These are phyloP conservation scores for Meloidogyne exigua DNA, from an alignment of 1,140 invertebrate species.

Conservation along the genomic window DNA sequence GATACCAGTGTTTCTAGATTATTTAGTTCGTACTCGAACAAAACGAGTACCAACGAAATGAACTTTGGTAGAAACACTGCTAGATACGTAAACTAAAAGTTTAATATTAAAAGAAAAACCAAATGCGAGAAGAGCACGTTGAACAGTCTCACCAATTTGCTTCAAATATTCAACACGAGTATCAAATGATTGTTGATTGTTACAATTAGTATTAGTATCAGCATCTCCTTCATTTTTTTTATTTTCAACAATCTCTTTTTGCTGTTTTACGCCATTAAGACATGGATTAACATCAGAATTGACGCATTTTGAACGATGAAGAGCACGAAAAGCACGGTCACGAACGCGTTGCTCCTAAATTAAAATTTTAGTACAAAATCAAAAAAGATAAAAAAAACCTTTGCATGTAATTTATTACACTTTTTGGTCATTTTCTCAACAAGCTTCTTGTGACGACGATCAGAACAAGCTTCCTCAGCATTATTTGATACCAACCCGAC, in stretches of 20 bases:
- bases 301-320: constrained; percentile 4
- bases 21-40: too few relatives aligned
- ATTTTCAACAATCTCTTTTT: not conserved
- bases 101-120: constrained; percentile 22
- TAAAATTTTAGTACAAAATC: not conserved
- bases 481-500: not conserved
- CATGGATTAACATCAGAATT: not conserved
- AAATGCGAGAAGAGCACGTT: constrained; percentile 38
- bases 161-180: constrained; percentile 39
- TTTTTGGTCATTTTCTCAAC: constrained; percentile 7
- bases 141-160: constrained; percentile 37
- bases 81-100: too few relatives aligned
- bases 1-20: too few relatives aligned
- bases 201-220: too few relatives aligned
- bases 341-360: constrained; percentile 8
- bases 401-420: not conserved
- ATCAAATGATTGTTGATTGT: not conserved
- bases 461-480: not conserved
- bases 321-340: constrained; percentile 10
- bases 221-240: not conserved
- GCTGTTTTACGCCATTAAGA: not conserved
- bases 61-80: too few relatives aligned
- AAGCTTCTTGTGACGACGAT: not conserved
- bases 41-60: too few relatives aligned
- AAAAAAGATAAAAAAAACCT: not conserved